Conservation (phyloP, 2,797 vertebrate species). For the Esox masquinongy region DNA sequence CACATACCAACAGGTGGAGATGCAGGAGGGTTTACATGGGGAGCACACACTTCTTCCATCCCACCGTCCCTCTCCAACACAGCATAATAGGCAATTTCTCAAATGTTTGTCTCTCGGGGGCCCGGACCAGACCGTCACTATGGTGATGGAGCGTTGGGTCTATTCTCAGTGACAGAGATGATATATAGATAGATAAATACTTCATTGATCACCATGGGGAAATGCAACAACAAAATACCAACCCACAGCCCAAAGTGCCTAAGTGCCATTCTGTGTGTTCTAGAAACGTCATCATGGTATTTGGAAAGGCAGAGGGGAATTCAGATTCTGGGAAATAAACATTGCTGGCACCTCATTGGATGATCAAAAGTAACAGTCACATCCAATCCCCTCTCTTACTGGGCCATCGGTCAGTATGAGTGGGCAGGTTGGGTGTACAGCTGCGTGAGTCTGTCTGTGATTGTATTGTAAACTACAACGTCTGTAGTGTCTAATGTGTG, state of each 20-base stretch:
- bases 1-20: slow-evolving; percentile 62
- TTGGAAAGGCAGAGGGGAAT: slow-evolving; percentile 29
- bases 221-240: slow-evolving; percentile 65
- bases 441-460: slow-evolving; percentile 7
- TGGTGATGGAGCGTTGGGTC: slow-evolving; percentile 70
- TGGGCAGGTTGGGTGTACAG: background rate
- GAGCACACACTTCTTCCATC: slow-evolving; percentile 25
- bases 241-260: slow-evolving; percentile 50
- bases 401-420: slow-evolving; percentile 22
- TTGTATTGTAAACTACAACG: too few species aligned
- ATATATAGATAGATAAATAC: slow-evolving; percentile 69
- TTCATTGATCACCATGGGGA: slow-evolving; percentile 65
- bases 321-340: slow-evolving; percentile 69
- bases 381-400: slow-evolving; percentile 25
- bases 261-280: slow-evolving; percentile 35
- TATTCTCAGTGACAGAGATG: slow-evolving; percentile 68
- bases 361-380: slow-evolving; percentile 49
- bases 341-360: slow-evolving; percentile 64
- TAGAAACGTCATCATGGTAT: background rate
- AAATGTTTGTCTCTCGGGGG: slow-evolving; percentile 60
- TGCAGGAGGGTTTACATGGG: slow-evolving; percentile 23
- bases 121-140: slow-evolving; percentile 58
- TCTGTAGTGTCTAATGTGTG: slow-evolving; percentile 4
- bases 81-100: slow-evolving; percentile 58
- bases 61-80: slow-evolving; percentile 29